Evolutionary conservation across 2,113 vertebrate genomes (phyloP).

Genomic region (Misgurnus anguillicaudatus): DNA sequence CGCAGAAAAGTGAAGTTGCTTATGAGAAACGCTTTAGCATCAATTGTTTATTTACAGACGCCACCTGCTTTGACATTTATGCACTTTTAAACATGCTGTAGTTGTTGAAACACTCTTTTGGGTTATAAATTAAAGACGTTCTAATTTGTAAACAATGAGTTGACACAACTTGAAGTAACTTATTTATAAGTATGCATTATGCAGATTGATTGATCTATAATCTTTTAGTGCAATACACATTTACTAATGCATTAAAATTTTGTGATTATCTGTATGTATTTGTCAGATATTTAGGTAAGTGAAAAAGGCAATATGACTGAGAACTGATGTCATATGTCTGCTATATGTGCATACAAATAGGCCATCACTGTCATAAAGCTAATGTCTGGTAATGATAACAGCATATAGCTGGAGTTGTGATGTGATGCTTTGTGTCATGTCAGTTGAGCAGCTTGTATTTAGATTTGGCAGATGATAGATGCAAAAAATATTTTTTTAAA

Average conservation of each 20-base stretch:
- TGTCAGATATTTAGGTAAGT: neutral
- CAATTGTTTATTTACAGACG: neutral
- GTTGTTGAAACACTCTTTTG: too few relatives aligned
- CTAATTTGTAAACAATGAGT: too few relatives aligned
- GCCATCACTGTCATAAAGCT: neutral
- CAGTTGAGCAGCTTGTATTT: constrained; percentile 1
- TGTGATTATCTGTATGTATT: too few relatives aligned
- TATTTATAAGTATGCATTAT: too few relatives aligned
- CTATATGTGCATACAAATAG: neutral
- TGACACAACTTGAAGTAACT: too few relatives aligned
- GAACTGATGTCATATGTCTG: neutral
- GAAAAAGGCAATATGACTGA: neutral
- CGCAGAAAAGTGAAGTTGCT: neutral
- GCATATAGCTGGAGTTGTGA: neutral
- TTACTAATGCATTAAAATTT: too few relatives aligned
- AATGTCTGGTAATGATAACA: neutral
- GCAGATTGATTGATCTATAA: too few relatives aligned
- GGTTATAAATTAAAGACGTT: too few relatives aligned
- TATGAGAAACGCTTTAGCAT: neutral
- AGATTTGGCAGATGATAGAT: neutral
- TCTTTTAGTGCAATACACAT: too few relatives aligned
- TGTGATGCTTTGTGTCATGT: constrained; percentile 10
- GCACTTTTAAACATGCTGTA: too few relatives aligned
- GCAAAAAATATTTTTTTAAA: neutral
- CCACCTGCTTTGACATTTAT: neutral